A percentile compares a stretch with the other conserved stretches of the same genome.
phyloP scores from a whole-genome alignment of 2,113 vertebrate genomes.

The Forbesichthys papilliferus region DNA sequence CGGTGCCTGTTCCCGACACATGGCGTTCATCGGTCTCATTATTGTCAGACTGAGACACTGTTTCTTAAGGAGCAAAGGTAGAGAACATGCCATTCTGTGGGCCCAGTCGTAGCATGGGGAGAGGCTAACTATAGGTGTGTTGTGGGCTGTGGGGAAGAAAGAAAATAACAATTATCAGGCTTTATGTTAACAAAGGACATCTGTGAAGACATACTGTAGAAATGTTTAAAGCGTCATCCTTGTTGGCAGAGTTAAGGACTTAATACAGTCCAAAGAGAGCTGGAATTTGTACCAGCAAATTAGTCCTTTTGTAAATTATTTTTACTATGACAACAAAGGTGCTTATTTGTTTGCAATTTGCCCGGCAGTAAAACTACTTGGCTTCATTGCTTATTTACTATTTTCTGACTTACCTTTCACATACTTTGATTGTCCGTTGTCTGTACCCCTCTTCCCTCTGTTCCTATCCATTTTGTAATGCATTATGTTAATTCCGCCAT shows the following conservation, averaged over 20 bases:
- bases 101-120: slow-evolving; percentile 32
- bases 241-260: too few species aligned
- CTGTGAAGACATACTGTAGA: too few species aligned
- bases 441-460: slow-evolving; percentile 1
- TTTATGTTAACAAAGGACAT: too few species aligned
- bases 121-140: slow-evolving; percentile 21
- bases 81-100: slow-evolving; percentile 18
- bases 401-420: slow-evolving; percentile 3
- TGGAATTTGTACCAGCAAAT: too few species aligned
- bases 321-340: too few species aligned
- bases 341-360: too few species aligned
- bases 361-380: too few species aligned
- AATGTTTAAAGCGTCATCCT: too few species aligned
- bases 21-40: slow-evolving; percentile 66
- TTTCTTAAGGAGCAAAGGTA: slow-evolving; percentile 36
- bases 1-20: slow-evolving; percentile 47
- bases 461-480: slow-evolving; percentile 37
- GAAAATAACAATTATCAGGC: too few species aligned
- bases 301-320: too few species aligned
- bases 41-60: slow-evolving; percentile 58
- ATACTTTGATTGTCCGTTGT: slow-evolving; percentile 3
- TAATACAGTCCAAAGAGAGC: too few species aligned
- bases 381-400: slow-evolving; percentile 19
- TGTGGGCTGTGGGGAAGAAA: not conserved
- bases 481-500: slow-evolving; percentile 43